A percentile compares a stretch with the other conserved stretches of the same genome.
Evolutionary conservation across 2,888 invertebrate genomes (phyloP).

Genomic region (Euclidia mi): DNA sequence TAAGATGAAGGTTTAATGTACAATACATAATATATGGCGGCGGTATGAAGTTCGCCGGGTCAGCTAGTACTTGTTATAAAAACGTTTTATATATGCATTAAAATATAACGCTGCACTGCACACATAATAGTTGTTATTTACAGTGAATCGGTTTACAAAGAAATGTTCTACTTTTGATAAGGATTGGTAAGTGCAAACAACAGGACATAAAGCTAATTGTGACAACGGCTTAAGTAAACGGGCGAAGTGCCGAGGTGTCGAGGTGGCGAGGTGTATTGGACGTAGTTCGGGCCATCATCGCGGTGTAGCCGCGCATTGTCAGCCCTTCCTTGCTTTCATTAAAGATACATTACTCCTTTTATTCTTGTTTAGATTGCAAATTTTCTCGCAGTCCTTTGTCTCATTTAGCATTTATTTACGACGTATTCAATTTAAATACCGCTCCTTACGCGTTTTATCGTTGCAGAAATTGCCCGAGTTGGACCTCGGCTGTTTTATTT

Average conservation of each 20-base stretch:
- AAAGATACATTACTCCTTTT: constrained; percentile 85
- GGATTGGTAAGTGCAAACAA: constrained; percentile 19
- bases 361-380: constrained; percentile 84
- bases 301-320: constrained; percentile 48
- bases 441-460: constrained; percentile 85
- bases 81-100: too few relatives aligned
- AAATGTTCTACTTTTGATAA: constrained; percentile 2
- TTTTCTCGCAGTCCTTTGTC: constrained; percentile 85
- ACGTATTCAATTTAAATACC: constrained; percentile 87
- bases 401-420: constrained; percentile 88
- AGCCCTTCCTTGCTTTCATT: constrained; percentile 75
- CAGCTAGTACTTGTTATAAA: too few relatives aligned
- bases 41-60: too few relatives aligned
- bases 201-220: constrained; percentile 44
- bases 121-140: too few relatives aligned
- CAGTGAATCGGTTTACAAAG: too few relatives aligned
- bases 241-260: too few relatives aligned
- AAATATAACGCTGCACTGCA: too few relatives aligned
- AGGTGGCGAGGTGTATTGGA: constrained; percentile 37
- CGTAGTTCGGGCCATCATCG: constrained; percentile 49
- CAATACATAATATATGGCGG: too few relatives aligned
- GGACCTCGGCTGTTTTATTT: constrained; percentile 80
- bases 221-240: constrained; percentile 31
- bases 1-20: too few relatives aligned
- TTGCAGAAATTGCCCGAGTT: constrained; percentile 78